Evolutionary conservation across 1,140 invertebrate species (phyloP).

Genomic region (Euura saliciscinereae): DNA sequence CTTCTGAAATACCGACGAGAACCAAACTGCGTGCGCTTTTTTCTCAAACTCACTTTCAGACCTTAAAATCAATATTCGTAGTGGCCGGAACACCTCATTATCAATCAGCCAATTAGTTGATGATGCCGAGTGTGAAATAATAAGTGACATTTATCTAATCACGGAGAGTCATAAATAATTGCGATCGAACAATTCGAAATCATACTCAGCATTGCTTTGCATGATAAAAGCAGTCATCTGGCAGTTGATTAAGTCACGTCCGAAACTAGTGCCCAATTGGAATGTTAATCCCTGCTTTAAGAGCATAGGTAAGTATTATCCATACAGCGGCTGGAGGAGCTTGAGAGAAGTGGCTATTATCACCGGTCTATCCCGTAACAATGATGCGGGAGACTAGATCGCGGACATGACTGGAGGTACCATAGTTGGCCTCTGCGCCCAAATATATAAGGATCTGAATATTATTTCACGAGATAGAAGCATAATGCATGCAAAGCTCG

Average conservation of each 20-base stretch:
- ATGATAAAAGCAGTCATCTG: constrained; percentile 9
- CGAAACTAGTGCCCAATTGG: constrained; percentile 10
- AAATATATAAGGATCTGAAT: background rate
- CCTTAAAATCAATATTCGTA: too few species aligned
- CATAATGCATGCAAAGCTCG: constrained; percentile 13
- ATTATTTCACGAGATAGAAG: background rate
- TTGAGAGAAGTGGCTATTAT: background rate
- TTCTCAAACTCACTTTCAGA: too few species aligned
- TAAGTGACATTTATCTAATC: background rate
- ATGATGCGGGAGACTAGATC: background rate
- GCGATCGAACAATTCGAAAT: background rate
- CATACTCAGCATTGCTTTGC: constrained; percentile 1
- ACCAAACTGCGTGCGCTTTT: too few species aligned
- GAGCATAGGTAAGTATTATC: background rate
- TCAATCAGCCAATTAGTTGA: background rate
- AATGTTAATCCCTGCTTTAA: constrained; percentile 10
- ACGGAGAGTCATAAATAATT: background rate
- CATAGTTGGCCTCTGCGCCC: background rate
- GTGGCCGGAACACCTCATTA: background rate
- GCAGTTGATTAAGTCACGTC: constrained; percentile 3
- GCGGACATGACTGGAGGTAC: background rate
- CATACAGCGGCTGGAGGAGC: background rate
- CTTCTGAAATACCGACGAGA: too few species aligned
- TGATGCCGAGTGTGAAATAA: background rate
- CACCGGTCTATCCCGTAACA: background rate